Evolutionary conservation across 2,797 vertebrate species (phyloP).

Genomic region (Heliangelus exortis): DNA sequence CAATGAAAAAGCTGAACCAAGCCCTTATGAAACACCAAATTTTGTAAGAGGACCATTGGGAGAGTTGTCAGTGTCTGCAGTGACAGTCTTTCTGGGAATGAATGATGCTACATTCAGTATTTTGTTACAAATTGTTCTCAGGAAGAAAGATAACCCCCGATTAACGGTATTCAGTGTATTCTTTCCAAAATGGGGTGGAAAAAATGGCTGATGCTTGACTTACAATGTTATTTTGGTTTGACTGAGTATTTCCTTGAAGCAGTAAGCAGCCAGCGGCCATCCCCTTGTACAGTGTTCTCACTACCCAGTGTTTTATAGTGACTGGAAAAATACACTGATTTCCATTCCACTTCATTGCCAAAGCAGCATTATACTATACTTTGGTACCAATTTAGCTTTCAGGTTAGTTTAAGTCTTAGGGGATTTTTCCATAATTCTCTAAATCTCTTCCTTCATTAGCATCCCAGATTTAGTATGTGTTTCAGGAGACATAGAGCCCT

Average conservation of each 20-base stretch:
- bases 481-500: background rate
- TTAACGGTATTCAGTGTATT: background rate
- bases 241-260: background rate
- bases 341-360: background rate
- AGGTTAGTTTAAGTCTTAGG: background rate
- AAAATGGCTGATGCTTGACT: background rate
- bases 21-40: background rate
- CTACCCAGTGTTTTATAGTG: background rate
- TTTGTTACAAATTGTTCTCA: background rate
- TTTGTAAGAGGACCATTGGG: background rate
- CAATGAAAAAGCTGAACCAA: background rate
- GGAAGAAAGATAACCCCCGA: background rate
- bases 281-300: background rate
- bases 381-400: background rate
- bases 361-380: background rate
- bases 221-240: background rate
- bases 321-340: background rate
- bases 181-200: background rate
- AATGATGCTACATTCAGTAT: background rate
- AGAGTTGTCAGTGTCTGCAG: background rate
- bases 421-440: background rate
- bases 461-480: background rate
- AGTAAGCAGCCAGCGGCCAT: background rate
- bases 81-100: background rate
- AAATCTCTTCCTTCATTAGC: background rate